A percentile compares a stretch with the other conserved stretches of the same genome.
Evolutionary conservation across 2,888 invertebrate species (phyloP).

Genomic region (Trichogramma evanescens): DNA sequence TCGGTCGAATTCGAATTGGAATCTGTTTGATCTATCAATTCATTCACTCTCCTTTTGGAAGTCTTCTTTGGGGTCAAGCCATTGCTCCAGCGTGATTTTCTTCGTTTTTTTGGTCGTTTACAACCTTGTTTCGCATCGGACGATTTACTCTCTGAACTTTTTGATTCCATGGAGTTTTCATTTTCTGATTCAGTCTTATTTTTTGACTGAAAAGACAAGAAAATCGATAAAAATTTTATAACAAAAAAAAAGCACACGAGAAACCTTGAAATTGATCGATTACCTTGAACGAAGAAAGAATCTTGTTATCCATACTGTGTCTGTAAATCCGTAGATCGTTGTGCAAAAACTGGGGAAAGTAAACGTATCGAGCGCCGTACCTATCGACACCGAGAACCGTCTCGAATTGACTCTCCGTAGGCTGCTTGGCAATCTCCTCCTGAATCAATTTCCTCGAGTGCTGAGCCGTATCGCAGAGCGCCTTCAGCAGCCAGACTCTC

Average conservation of each 20-base stretch:
- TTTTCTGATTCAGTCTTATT: background rate
- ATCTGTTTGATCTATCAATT: background rate
- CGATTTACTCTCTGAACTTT: background rate
- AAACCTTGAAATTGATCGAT: background rate
- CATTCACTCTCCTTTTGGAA: slow-evolving; percentile 17
- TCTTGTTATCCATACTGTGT: slow-evolving; percentile 42
- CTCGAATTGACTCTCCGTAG: slow-evolving; percentile 47
- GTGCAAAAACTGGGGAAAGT: slow-evolving; percentile 53
- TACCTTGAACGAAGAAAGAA: slow-evolving; percentile 37
- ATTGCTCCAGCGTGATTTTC: slow-evolving; percentile 34
- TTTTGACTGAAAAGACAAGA: background rate
- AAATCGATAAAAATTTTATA: background rate
- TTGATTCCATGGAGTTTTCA: background rate
- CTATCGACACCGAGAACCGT: slow-evolving; percentile 50
- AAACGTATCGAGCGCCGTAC: slow-evolving; percentile 50
- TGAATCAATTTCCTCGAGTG: slow-evolving; percentile 51
- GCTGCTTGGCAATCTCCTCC: slow-evolving; percentile 49
- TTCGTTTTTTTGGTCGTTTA: slow-evolving; percentile 23
- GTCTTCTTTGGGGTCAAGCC: slow-evolving; percentile 29
- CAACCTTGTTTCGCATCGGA: background rate
- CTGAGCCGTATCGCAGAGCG: slow-evolving; percentile 52
- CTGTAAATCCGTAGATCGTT: slow-evolving; percentile 51
- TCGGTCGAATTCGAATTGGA: slow-evolving; percentile 15
- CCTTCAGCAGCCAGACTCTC: slow-evolving; percentile 54
- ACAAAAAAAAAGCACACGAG: background rate